Percentiles rank a stretch among this genome's conserved stretches.
These are phyloP conservation scores for Nephrocerus scutellatus DNA, from an alignment of 2,888 invertebrate genomes.

Conservation along the genomic window DNA sequence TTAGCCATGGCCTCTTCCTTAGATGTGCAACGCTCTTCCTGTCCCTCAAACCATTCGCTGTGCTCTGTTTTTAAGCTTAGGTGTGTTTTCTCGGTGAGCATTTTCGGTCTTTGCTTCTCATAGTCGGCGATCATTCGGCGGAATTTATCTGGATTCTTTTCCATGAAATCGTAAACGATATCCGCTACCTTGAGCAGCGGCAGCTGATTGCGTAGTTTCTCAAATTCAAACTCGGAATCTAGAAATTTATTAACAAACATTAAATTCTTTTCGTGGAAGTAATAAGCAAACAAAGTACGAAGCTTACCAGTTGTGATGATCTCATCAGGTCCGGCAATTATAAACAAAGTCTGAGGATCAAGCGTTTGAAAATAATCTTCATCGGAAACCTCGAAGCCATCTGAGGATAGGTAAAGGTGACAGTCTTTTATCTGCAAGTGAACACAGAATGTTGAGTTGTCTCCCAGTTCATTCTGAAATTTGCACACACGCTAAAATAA, in stretches of 20 bases:
- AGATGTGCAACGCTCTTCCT: slow-evolving; percentile 52
- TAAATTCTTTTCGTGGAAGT: no score
- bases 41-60: slow-evolving; percentile 75
- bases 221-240: slow-evolving; percentile 43
- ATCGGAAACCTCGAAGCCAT: slow-evolving; percentile 65
- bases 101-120: slow-evolving; percentile 48
- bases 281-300: no score
- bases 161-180: slow-evolving; percentile 67
- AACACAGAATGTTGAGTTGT: no score
- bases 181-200: slow-evolving; percentile 64
- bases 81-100: slow-evolving; percentile 47
- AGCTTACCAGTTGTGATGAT: slow-evolving; percentile 54
- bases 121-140: slow-evolving; percentile 40
- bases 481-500: no score
- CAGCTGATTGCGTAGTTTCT: slow-evolving; percentile 45
- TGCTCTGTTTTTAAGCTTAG: slow-evolving; percentile 61
- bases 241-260: no score
- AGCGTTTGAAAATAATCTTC: slow-evolving; percentile 71
- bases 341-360: slow-evolving; percentile 67
- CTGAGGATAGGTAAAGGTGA: slow-evolving; percentile 55
- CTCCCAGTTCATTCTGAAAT: no score
- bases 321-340: slow-evolving; percentile 51
- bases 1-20: slow-evolving; percentile 79
- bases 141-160: slow-evolving; percentile 54
- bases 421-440: slow-evolving; percentile 46